Evolutionary conservation across 2,113 vertebrate species (phyloP), one percentile per base, ranked within the genome.

Genomic region (Semnornis frantzii): DNA sequence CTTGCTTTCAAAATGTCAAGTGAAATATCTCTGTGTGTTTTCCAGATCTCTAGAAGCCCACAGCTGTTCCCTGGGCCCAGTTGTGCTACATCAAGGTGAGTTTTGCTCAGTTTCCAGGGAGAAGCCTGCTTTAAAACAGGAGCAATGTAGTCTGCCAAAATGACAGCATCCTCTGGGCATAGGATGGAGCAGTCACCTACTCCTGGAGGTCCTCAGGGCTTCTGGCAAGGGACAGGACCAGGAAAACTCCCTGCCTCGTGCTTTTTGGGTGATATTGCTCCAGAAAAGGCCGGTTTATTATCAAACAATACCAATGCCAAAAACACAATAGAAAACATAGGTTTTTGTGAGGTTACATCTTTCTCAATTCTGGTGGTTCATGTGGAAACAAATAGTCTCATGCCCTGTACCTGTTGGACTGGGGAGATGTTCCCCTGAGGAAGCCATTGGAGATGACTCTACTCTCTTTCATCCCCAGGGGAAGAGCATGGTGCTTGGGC

Each of bases 151-250:
- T 15, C 46, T 64, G 42, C 16, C 4, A 31, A 21, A 15, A 18
- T 15, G 75, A 3, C 8, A 23, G 42, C 1, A 10, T 44, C 54
- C 18, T 5, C 63, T 31, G 48, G 52, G 7, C 0, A 0, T 5
- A 25, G 57, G 34, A 9, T 31, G 0, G 0, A 33, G 59, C 31
- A 72, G 16, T 20, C 3, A 1, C 4, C 33, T 3, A 5, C 10
- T 50, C 18, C 30, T 1, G 8, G 21, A 8, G 28, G 7, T 24
- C 23, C 15, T 4, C 0, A 1, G 44, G 31, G 46, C 75, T 20
- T 24, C 4, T 1, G 4, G 37, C 19, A 8, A 9, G n/a, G 58
- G 57, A 8, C 0, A 20, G 44, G 16, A 31, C 5, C 15, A 8
- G 57, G 10, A 30, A 14, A 84, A 7, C 21, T 52, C 76, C 14